These are phyloP conservation scores for Phalacrocorax aristotelis DNA, from an alignment of 2,113 vertebrate species.

Conservation along the genomic window DNA sequence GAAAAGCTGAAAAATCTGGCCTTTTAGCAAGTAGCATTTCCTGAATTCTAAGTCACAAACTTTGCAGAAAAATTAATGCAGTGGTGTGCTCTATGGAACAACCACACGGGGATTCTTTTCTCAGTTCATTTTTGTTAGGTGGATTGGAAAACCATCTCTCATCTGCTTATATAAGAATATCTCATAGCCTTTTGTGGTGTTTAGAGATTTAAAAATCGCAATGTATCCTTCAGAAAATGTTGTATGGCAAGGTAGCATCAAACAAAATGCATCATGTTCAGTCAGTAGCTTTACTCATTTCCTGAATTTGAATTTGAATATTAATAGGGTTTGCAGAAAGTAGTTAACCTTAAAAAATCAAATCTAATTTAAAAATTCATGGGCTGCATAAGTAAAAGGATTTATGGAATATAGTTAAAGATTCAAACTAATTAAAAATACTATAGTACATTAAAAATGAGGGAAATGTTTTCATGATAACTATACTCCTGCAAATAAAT, in stretches of 20 bases:
- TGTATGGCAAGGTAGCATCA: neutral
- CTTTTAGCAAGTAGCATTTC: neutral
- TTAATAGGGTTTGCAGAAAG: conserved; percentile 44
- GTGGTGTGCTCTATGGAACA: neutral
- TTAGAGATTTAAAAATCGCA: conserved; percentile 1
- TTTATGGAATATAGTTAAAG: conserved; percentile 26
- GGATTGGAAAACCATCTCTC: neutral
- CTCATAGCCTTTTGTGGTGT: neutral
- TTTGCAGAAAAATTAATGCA: neutral
- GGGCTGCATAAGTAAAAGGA: neutral
- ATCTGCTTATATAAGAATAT: neutral
- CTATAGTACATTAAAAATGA: conserved; percentile 31
- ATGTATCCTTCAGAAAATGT: neutral
- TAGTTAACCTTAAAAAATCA: conserved; percentile 38
- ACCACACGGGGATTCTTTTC: neutral
- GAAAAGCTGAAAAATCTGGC: neutral
- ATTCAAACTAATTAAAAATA: conserved; percentile 47
- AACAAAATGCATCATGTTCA: conserved; percentile 38
- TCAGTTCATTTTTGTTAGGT: neutral
- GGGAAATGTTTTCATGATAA: conserved; percentile 43
- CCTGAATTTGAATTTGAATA: neutral
- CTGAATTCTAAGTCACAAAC: neutral
- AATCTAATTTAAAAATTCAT: conserved; percentile 63
- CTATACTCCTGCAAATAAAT: conserved; percentile 28
- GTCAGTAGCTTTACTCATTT: neutral